Base-by-base conservation (phyloP, 2,888 invertebrate species). In the Agrotis clavis region DNA sequence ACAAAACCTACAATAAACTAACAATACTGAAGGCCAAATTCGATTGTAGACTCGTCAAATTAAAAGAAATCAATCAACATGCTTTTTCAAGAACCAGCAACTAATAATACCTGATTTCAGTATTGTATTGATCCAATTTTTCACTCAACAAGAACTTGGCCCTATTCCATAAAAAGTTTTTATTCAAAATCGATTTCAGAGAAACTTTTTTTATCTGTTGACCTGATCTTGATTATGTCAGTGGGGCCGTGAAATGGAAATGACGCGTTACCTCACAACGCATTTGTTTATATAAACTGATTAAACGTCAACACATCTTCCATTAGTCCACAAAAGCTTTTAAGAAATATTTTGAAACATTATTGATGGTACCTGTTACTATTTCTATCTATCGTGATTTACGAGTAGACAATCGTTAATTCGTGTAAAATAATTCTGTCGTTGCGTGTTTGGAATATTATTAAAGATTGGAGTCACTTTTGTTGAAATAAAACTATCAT, bases 401-500 rank as follows among this genome's bases (percentile, higher is more conserved):
- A n/a, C n/a, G n/a, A n/a, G n/a, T n/a, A 50, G 25, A 78, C 16
- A 61, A 51, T 48, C 47, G 47, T 54, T 61, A 60, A 45, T 11
- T 45, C 1, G 21, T 57, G 71, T 81, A 64, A 81, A 61, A 71
- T 2, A 64, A 61, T 64, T 62, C n/a, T 56, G 25, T 56, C 16
- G 19, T 77, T 61, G 67, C 81, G 66, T 81, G 67, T 41, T 63
- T 18, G 16, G 3, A 25, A 2, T 25, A 41, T 41, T 41, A 25
- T 45, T n/a, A 16, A 50, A 30, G n/a, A 67, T 57, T 76, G 6
- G 30, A 56, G 54, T 54, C 30, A 9, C n/a, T 74, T 60, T 76
- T 67, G 13, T 71, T 61, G 35, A 61, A 65, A 75, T 61, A 81
- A 67, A 56, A 74, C 51, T 48, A 67, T 67, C 64, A 76, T 56